These are phyloP conservation scores for Scolopax rusticola DNA, from an alignment of 2,797 vertebrate species.

Conservation along the genomic window DNA sequence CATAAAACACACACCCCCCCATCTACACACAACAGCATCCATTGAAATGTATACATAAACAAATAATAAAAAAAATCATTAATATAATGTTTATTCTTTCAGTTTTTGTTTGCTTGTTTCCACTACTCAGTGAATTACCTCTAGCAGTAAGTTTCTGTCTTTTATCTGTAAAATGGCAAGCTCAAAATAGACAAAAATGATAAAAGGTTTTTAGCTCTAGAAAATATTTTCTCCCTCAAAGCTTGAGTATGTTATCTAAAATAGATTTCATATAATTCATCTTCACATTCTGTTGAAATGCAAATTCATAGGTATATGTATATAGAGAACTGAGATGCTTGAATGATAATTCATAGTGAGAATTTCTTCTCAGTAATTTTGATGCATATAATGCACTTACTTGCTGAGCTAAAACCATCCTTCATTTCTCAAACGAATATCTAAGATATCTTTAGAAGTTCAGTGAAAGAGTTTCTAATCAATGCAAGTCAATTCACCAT, in stretches of 20 bases:
- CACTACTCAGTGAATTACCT: background rate
- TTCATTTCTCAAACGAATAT: conserved; percentile 19
- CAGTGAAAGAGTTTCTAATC: conserved; percentile 46
- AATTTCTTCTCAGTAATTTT: conserved; percentile 20
- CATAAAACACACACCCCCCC: background rate
- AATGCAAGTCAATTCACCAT: background rate
- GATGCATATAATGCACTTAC: background rate
- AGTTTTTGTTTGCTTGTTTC: background rate
- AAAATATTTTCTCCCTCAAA: background rate
- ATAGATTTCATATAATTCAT: background rate
- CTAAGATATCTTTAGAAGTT: conserved; percentile 41
- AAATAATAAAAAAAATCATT: background rate
- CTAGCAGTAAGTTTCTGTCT: background rate
- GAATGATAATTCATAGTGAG: conserved; percentile 42
- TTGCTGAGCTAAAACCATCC: conserved; percentile 2
- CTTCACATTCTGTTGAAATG: conserved; percentile 39
- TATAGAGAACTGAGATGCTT: conserved; percentile 21
- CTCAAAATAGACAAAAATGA: background rate
- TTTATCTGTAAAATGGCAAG: background rate
- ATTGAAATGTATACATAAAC: background rate
- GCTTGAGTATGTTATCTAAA: background rate
- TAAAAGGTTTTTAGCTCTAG: background rate
- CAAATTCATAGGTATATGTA: background rate
- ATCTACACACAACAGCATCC: background rate
- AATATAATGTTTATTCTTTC: background rate